Conservation (phyloP, 2,797 vertebrate species). For the Scyliorhinus canicula region DNA sequence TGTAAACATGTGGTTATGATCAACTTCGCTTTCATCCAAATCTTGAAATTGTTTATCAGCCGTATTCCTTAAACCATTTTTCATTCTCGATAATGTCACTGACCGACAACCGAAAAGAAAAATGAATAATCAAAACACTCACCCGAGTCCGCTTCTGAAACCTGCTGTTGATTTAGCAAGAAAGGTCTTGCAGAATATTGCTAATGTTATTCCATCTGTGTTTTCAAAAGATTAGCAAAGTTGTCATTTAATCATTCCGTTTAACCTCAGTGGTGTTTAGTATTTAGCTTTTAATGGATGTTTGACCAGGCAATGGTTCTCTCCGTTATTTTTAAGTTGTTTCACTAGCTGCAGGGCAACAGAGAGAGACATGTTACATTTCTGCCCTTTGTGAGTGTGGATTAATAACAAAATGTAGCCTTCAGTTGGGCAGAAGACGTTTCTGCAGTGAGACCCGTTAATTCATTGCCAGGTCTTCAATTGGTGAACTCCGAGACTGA, state of each 20-base stretch:
- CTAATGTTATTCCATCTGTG: background rate
- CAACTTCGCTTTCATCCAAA: background rate
- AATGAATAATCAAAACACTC: background rate
- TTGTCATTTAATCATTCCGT: background rate
- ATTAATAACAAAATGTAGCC: background rate
- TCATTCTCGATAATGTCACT: slow-evolving; percentile 5
- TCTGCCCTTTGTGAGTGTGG: background rate
- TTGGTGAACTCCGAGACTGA: background rate
- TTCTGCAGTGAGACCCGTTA: background rate
- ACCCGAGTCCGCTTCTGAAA: background rate
- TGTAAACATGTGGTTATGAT: background rate
- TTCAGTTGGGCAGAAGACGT: background rate
- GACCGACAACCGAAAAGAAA: background rate
- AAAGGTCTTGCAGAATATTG: background rate
- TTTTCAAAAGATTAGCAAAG: slow-evolving; percentile 7
- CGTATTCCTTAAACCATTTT: slow-evolving; percentile 29
- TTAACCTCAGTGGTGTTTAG: background rate
- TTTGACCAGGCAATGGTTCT: background rate
- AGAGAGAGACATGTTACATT: background rate
- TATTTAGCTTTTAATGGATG: background rate
- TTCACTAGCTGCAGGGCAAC: background rate
- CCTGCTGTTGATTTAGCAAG: background rate
- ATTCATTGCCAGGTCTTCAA: slow-evolving; percentile 18
- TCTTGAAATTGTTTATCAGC: slow-evolving; percentile 22
- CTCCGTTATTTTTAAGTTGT: background rate